phyloP scores from a whole-genome alignment of 2,113 vertebrate genomes.

The Spea bombifrons region DNA sequence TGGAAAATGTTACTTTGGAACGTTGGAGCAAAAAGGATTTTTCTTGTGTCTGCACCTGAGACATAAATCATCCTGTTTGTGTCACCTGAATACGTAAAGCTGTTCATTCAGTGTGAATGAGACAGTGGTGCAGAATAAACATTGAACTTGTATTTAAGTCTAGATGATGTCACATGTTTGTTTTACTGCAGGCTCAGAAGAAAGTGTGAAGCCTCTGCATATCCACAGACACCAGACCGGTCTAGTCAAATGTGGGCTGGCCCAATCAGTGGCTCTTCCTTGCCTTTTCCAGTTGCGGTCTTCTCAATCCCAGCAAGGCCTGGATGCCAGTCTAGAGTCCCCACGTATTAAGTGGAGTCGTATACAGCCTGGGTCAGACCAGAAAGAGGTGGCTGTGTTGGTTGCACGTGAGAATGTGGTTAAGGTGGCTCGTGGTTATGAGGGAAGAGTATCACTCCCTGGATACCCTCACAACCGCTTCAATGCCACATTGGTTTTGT shows the following conservation, averaged over 20 bases:
- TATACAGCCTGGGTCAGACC: constrained; percentile 78
- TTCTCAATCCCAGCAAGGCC: constrained; percentile 51
- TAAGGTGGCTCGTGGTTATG: constrained; percentile 86
- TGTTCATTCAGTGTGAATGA: neutral
- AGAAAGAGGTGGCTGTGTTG: constrained; percentile 77
- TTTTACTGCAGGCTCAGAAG: constrained; percentile 61
- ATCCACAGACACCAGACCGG: constrained; percentile 80
- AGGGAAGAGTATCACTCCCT: constrained; percentile 80
- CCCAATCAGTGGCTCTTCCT: constrained; percentile 78
- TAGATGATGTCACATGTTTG: neutral
- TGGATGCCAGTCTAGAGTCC: constrained; percentile 58
- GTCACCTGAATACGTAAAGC: neutral
- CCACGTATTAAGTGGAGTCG: constrained; percentile 95
- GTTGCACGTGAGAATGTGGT: constrained; percentile 91
- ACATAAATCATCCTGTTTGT: neutral
- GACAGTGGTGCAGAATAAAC: no score
- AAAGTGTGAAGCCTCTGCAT: constrained; percentile 73
- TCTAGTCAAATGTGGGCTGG: constrained; percentile 73
- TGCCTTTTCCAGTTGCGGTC: constrained; percentile 80
- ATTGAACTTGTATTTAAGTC: no score
- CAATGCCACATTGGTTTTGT: constrained; percentile 82
- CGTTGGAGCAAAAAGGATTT: no score
- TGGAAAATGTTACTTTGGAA: no score
- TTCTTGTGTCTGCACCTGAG: no score
- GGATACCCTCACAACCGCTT: constrained; percentile 74